Conservation (phyloP, 2,113 vertebrate genomes). For the Polypterus bichir region DNA sequence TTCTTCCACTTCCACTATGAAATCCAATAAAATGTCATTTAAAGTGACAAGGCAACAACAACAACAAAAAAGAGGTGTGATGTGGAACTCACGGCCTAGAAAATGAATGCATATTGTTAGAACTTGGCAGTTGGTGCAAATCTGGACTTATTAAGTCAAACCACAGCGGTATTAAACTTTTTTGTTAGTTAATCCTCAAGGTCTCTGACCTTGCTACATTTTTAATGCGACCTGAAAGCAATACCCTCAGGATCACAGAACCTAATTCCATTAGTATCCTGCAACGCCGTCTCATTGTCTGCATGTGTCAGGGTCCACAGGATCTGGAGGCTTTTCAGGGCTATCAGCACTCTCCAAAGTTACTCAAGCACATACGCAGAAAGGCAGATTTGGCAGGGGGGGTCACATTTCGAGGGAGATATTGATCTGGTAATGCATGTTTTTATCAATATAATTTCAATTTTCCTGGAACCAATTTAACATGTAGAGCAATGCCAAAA, state of each 20-base stretch:
- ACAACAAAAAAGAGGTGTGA: too few species aligned
- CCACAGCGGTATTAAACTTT: background rate
- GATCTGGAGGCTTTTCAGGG: conserved; percentile 27
- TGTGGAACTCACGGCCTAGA: too few species aligned
- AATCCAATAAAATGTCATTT: too few species aligned
- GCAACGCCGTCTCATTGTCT: conserved; percentile 15
- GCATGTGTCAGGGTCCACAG: conserved; percentile 20
- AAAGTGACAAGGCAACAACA: too few species aligned
- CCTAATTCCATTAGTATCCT: conserved; percentile 23
- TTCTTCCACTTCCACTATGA: too few species aligned
- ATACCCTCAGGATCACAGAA: conserved; percentile 14
- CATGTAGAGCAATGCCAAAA: conserved; percentile 36
- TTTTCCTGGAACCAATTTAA: conserved; percentile 50
- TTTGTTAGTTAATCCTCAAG: background rate
- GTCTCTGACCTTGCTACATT: conserved; percentile 11
- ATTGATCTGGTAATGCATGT: conserved; percentile 40
- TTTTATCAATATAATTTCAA: conserved; percentile 46
- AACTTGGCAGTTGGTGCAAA: too few species aligned
- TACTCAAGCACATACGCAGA: conserved; percentile 17
- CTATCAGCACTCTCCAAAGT: conserved; percentile 20
- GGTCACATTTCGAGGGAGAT: conserved; percentile 36
- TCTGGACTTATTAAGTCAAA: too few species aligned
- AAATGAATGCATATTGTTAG: too few species aligned
- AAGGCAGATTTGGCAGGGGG: conserved; percentile 32
- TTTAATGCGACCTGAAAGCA: conserved; percentile 14